phyloP scores from a whole-genome alignment of 2,888 invertebrate genomes.

The Drosophila lacicola region DNA sequence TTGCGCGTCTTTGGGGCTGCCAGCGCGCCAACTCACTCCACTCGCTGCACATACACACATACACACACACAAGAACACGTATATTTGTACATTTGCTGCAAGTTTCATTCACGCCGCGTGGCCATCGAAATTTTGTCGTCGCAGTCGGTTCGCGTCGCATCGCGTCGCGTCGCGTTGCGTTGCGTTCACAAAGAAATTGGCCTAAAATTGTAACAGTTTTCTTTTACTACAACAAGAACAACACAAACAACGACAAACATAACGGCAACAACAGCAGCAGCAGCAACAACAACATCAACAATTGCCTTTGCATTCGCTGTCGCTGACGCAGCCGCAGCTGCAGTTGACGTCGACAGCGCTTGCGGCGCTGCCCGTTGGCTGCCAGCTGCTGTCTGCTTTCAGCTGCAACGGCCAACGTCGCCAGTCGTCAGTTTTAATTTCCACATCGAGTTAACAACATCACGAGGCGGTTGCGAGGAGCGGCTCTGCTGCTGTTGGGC shows the following conservation, averaged over 20 bases:
- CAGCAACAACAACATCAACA: constrained; percentile 12
- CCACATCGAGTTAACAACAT: constrained; percentile 85
- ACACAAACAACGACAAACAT: constrained; percentile 14
- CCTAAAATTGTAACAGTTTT: constrained; percentile 79
- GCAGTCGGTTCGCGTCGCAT: constrained; percentile 22
- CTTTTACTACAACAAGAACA: constrained; percentile 55
- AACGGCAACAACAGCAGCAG: neutral
- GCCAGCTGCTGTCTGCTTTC: constrained; percentile 57
- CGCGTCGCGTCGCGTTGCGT: constrained; percentile 52
- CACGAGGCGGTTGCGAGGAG: constrained; percentile 30
- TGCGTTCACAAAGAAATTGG: constrained; percentile 71
- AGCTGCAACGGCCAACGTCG: constrained; percentile 67
- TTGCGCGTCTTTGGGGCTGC: constrained; percentile 71
- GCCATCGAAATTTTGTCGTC: constrained; percentile 69
- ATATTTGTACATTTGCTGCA: constrained; percentile 47
- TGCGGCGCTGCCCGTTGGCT: constrained; percentile 36
- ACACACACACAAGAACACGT: constrained; percentile 15
- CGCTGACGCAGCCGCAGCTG: constrained; percentile 40
- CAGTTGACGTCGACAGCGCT: constrained; percentile 39
- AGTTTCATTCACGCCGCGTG: constrained; percentile 76
- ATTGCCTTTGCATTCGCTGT: constrained; percentile 41
- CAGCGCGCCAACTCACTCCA: constrained; percentile 20
- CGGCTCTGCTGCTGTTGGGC: constrained; percentile 26
- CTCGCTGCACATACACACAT: constrained; percentile 9
- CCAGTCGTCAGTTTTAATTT: constrained; percentile 85